Evolutionary conservation across 2,113 vertebrate genomes (phyloP).

Genomic region (Strigops habroptila): DNA sequence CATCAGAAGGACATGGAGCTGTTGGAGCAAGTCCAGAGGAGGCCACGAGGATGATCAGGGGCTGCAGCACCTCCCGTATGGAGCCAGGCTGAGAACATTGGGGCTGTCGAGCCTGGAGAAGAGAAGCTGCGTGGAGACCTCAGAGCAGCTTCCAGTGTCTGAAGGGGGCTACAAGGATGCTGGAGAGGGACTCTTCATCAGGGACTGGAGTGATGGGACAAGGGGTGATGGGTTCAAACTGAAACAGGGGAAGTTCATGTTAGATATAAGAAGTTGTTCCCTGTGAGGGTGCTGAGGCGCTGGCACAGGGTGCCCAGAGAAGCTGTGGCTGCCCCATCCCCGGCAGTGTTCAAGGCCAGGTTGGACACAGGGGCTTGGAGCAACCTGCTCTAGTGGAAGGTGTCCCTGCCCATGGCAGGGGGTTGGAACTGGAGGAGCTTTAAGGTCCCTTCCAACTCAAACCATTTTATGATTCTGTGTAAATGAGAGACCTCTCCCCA

Average conservation of each 20-base stretch:
- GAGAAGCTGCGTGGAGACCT: neutral
- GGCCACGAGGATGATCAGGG: neutral
- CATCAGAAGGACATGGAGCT: neutral
- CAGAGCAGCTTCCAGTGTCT: neutral
- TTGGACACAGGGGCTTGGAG: neutral
- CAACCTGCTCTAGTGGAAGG: neutral
- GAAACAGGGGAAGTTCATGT: no score
- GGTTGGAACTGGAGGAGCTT: neutral
- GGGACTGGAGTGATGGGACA: no score
- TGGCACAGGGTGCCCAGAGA: neutral
- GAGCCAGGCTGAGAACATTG: neutral
- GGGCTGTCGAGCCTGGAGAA: neutral
- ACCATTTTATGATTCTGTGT: neutral
- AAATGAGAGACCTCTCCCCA: neutral
- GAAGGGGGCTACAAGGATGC: neutral
- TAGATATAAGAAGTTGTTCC: neutral
- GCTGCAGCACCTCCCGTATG: neutral
- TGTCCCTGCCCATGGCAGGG: neutral
- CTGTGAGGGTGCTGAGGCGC: neutral
- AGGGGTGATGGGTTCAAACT: no score
- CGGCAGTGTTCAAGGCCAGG: neutral
- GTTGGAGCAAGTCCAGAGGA: neutral
- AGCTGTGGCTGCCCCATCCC: neutral
- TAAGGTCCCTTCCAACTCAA: neutral
- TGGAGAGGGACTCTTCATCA: neutral